These are phyloP conservation scores for Armadillidium nasatum DNA, from an alignment of 1,140 invertebrate genomes.

Conservation along the genomic window DNA sequence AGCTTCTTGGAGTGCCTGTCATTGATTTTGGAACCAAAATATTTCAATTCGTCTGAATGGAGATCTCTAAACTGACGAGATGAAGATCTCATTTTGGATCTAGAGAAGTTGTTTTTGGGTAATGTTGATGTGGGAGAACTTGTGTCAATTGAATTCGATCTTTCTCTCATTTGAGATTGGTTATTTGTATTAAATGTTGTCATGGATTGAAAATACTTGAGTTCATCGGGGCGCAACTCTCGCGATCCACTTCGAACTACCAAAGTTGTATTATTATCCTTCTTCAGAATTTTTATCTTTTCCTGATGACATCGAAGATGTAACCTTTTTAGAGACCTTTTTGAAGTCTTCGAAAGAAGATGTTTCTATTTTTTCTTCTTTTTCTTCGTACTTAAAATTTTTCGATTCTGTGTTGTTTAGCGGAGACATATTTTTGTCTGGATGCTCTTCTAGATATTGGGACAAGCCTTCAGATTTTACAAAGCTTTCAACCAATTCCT, in stretches of 20 bases:
- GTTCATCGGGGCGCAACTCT: background rate
- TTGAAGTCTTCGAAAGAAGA: too few species aligned
- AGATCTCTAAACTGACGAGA: background rate
- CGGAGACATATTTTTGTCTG: background rate
- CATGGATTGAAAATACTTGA: background rate
- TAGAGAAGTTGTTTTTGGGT: background rate
- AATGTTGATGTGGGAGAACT: background rate
- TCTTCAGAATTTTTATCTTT: background rate
- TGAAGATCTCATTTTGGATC: background rate
- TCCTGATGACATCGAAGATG: too few species aligned
- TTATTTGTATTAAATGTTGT: background rate
- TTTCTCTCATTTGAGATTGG: background rate
- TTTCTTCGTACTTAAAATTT: background rate
- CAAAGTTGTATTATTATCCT: background rate
- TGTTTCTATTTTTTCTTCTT: too few species aligned
- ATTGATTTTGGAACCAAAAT: background rate
- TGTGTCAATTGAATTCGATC: background rate
- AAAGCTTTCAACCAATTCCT: background rate
- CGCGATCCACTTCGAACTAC: background rate
- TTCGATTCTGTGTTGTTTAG: background rate
- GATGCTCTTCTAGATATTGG: background rate
- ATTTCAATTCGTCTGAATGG: background rate
- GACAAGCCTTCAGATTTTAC: background rate
- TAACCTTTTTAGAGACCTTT: too few species aligned
- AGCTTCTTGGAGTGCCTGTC: background rate